These are phyloP conservation scores for Halyomorpha halys DNA, from an alignment of 1,140 invertebrate genomes.

Conservation along the genomic window DNA sequence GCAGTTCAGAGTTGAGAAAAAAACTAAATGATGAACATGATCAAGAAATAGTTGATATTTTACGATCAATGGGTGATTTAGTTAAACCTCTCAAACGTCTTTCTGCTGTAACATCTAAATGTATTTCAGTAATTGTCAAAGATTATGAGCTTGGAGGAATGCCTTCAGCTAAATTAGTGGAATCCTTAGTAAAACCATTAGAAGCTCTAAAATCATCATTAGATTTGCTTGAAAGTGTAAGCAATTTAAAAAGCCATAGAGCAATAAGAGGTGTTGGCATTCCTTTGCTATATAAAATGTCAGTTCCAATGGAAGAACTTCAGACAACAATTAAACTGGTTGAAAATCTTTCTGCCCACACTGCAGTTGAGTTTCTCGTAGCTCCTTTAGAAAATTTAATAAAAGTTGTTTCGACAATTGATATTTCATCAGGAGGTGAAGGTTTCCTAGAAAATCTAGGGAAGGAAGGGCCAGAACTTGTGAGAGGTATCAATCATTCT, in stretches of 20 bases:
- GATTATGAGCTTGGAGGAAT: slow-evolving; percentile 24
- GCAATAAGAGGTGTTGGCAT: slow-evolving; percentile 27
- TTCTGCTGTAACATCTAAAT: slow-evolving; percentile 29
- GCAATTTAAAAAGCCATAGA: slow-evolving; percentile 21
- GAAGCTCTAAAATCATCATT: slow-evolving; percentile 28
- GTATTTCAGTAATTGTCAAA: slow-evolving; percentile 28
- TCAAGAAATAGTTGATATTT: slow-evolving; percentile 28
- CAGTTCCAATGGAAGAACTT: slow-evolving; percentile 31
- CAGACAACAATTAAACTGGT: slow-evolving; percentile 31
- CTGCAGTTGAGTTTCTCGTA: slow-evolving; percentile 39
- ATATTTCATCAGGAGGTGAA: slow-evolving; percentile 24
- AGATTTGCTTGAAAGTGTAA: slow-evolving; percentile 26
- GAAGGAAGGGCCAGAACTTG: slow-evolving; percentile 27
- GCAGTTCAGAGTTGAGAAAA: slow-evolving; percentile 17
- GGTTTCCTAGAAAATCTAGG: slow-evolving; percentile 30
- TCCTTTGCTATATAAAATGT: slow-evolving; percentile 29
- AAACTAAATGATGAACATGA: slow-evolving; percentile 24
- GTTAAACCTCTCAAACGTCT: slow-evolving; percentile 30
- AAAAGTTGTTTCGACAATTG: slow-evolving; percentile 36
- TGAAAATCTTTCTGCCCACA: slow-evolving; percentile 32
- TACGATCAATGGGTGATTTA: slow-evolving; percentile 25
- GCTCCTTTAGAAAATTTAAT: slow-evolving; percentile 42
- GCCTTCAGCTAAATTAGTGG: slow-evolving; percentile 24
- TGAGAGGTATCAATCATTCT: slow-evolving; percentile 29
- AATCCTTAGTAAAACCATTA: slow-evolving; percentile 29